Conservation (phyloP, 37 sponge, comb jelly and placozoan species). For the Crambe crambe region DNA sequence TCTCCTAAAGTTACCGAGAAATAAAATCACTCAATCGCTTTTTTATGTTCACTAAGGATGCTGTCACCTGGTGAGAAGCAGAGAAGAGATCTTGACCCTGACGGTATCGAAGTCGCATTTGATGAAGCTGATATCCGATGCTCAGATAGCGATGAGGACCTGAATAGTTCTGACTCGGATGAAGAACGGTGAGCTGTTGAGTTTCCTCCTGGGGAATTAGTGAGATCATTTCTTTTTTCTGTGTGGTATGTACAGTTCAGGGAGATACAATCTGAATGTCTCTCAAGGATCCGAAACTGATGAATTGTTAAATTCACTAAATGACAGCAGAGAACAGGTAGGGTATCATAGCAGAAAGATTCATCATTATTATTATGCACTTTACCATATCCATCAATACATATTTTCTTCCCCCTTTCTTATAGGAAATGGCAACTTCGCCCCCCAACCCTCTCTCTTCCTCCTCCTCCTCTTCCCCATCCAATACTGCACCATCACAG, state of each 20-base stretch:
- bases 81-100: neutral
- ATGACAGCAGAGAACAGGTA: slow-evolving; percentile 13
- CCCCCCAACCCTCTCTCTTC: neutral
- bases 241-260: slow-evolving; percentile 1
- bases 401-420: no score
- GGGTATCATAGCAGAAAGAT: neutral
- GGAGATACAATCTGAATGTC: slow-evolving; percentile 5
- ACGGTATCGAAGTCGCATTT: neutral
- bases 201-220: neutral
- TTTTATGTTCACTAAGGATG: neutral
- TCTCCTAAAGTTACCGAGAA: no score
- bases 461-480: neutral
- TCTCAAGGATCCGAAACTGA: slow-evolving; percentile 9
- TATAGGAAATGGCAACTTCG: neutral
- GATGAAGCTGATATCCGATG: neutral
- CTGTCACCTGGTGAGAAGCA: slow-evolving; percentile 4
- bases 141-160: slow-evolving; percentile 14
- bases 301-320: slow-evolving; percentile 1
- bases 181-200: slow-evolving; percentile 30
- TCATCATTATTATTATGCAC: no score
- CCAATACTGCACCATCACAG: neutral
- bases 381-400: neutral
- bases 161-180: slow-evolving; percentile 49
- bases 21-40: neutral
- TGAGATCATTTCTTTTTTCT: neutral